Evolutionary conservation across 2,113 vertebrate genomes (phyloP).

Genomic region (Spilogale gracilis): DNA sequence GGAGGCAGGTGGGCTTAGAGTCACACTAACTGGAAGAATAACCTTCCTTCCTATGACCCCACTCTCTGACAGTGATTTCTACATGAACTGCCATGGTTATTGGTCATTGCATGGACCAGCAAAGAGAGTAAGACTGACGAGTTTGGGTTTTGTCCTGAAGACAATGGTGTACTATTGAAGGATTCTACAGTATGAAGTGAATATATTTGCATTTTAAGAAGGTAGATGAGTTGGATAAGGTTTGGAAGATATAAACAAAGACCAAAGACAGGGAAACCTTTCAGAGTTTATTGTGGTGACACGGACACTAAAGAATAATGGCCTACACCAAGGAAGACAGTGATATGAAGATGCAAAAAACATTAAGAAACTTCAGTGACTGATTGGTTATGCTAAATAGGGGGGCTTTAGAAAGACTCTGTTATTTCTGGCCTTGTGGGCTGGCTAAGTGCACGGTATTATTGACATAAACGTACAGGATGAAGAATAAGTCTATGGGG

Average conservation of each 20-base stretch:
- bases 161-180: neutral
- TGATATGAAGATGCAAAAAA: neutral
- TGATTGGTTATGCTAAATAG: neutral
- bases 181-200: neutral
- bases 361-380: neutral
- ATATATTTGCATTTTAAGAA: neutral
- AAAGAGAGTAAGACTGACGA: neutral
- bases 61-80: neutral
- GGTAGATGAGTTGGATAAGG: neutral
- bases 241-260: neutral
- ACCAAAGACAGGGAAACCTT: neutral
- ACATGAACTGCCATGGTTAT: neutral
- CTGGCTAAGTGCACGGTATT: neutral
- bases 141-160: neutral
- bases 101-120: neutral
- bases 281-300: neutral
- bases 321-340: neutral
- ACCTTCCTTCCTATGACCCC: neutral
- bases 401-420: neutral
- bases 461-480: neutral
- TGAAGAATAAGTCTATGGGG: neutral
- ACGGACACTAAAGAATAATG: neutral
- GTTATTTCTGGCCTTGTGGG: neutral
- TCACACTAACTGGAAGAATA: neutral
- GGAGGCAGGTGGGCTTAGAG: neutral